Base-by-base conservation (phyloP, 2,888 invertebrate genomes). In the Mantis religiosa region DNA sequence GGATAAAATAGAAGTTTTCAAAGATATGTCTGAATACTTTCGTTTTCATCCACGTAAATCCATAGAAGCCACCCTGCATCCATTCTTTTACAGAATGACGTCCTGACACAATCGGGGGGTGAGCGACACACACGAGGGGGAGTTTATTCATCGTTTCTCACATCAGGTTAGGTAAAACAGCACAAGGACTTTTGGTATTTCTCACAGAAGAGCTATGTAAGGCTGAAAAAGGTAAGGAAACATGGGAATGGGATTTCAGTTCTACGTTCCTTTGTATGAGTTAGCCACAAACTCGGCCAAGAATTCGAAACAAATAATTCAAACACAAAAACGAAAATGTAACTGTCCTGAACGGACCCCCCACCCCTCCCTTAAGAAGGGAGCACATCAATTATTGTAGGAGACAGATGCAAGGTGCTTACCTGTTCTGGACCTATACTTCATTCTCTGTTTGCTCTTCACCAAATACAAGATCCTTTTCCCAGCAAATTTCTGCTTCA, bases 231-330 rank as follows among this genome's bases (percentile, higher is more conserved):
- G 25, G 25, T 20, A 25, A 25, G 54, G 25, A 71, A 71, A 2
- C 25, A 71, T 15, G 25, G 54, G 54, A 71, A 71, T 71, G 20
- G 54, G 54, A 15, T 54, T 54, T 54, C 54, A 54, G 8, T 54
- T 15, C 20, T 20, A 20, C 54, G 25, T 2, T 15, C 54, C 14
- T 71, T 71, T 71, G 54, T 71, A 71, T 71, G 54, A 71, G 54
- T 71, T 71, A 71, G 25, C 54, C 54, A 71, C 54, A 71, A 71
- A 71, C 54, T 71, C 28, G 71, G 28, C 47, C 54, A 27, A 47
- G 85, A 81, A 86, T 25, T 71, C 86, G 86, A 87, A 87, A 87
- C 87, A 87, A 87, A 87, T 87, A 82, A 87, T 87, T 87, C 87
- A 82, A 87, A 87, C 86, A 86, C 54, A 71, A 71, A 71, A 71